Percentiles rank a stretch among this genome's conserved stretches.
These are phyloP conservation scores for Pseudochromis fuscus DNA, from an alignment of 2,797 vertebrate genomes.

Conservation along the genomic window DNA sequence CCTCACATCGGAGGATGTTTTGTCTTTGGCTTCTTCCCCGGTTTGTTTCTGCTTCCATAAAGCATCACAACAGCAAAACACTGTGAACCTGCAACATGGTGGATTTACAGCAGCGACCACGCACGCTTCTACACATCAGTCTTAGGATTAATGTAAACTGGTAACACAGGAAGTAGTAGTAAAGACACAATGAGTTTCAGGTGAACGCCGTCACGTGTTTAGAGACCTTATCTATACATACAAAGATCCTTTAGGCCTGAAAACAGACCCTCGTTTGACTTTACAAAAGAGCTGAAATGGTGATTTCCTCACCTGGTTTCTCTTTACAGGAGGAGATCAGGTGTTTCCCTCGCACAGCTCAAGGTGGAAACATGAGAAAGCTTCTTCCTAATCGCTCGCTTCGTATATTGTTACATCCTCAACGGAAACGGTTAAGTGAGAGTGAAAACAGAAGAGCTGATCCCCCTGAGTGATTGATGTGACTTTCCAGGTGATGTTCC, in stretches of 20 bases:
- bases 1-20: constrained; percentile 69
- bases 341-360: constrained; percentile 73
- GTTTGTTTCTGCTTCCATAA: constrained; percentile 70
- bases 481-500: constrained; percentile 33
- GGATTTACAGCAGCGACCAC: not conserved
- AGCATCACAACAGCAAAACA: constrained; percentile 58
- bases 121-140: no score
- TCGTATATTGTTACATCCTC: constrained; percentile 68
- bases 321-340: constrained; percentile 80
- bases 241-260: constrained; percentile 48
- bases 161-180: no score
- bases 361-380: constrained; percentile 76
- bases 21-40: constrained; percentile 68
- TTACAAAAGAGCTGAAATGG: constrained; percentile 71
- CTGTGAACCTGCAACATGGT: not conserved
- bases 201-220: no score
- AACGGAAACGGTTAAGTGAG: constrained; percentile 65
- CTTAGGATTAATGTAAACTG: no score
- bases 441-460: constrained; percentile 37
- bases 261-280: constrained; percentile 50
- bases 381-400: constrained; percentile 63
- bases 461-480: constrained; percentile 43
- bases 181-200: no score
- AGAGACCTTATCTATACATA: constrained; percentile 14
- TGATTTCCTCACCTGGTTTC: constrained; percentile 77